phyloP scores from a whole-genome alignment of 2,888 invertebrate species.

The Proisotoma minuta region DNA sequence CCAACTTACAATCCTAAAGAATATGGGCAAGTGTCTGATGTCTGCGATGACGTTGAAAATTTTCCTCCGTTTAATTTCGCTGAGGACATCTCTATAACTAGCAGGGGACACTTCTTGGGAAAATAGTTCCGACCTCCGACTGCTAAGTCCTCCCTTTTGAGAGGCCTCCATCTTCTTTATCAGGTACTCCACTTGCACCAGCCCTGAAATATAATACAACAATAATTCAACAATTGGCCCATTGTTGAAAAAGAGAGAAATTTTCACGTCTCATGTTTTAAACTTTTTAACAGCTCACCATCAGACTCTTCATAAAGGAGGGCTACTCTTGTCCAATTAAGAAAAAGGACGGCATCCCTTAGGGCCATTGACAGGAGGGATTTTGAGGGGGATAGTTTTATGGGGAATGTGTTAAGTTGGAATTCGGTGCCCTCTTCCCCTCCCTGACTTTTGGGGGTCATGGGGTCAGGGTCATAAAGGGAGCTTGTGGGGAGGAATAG shows the following conservation, averaged over 20 bases:
- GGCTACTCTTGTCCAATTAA: conserved; percentile 90
- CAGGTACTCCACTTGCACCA: conserved; percentile 50
- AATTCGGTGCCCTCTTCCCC: conserved; percentile 22
- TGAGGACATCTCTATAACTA: conserved; percentile 68
- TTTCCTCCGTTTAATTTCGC: conserved; percentile 78
- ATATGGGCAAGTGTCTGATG: conserved; percentile 70
- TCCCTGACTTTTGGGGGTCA: conserved; percentile 5
- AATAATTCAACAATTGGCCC: conserved; percentile 15
- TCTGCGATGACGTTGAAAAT: conserved; percentile 85
- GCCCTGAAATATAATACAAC: conserved; percentile 60
- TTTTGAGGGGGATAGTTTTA: conserved; percentile 74
- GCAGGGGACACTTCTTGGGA: conserved; percentile 63
- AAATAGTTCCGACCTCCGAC: conserved; percentile 62
- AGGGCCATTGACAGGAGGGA: conserved; percentile 69
- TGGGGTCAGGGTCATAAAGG: conserved; percentile 37
- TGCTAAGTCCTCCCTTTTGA: conserved; percentile 53
- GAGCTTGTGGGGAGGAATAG: conserved; percentile 46
- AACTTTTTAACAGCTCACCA: conserved; percentile 57
- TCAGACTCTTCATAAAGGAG: conserved; percentile 90
- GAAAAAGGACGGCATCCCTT: conserved; percentile 75
- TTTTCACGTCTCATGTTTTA: conserved; percentile 7
- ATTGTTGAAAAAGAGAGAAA: background rate
- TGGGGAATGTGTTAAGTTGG: conserved; percentile 60
- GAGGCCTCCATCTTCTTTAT: conserved; percentile 65
- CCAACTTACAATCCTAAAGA: conserved; percentile 78